These are phyloP conservation scores for Pelobates cultripes DNA, from an alignment of 2,797 vertebrate species.

Conservation along the genomic window DNA sequence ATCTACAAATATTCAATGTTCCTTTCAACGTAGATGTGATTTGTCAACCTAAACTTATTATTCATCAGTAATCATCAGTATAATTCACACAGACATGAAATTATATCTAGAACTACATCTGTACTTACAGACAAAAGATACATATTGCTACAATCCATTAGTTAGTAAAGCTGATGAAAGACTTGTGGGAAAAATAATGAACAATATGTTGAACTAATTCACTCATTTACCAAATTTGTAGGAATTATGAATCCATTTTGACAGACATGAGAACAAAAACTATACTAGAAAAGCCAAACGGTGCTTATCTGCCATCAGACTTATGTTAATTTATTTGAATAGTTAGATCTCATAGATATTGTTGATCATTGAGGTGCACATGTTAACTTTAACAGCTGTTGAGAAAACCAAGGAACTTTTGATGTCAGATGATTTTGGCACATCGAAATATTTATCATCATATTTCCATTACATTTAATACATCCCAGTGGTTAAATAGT, in stretches of 20 bases:
- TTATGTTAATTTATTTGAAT: slow-evolving; percentile 1
- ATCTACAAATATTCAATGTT: too few species aligned
- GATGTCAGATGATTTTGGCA: slow-evolving; percentile 21
- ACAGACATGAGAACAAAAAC: not conserved
- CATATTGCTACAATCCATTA: not conserved
- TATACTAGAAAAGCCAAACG: not conserved
- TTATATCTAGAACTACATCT: not conserved
- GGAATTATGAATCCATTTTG: not conserved
- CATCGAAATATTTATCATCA: slow-evolving; percentile 26
- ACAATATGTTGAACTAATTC: not conserved
- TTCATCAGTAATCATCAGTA: too few species aligned
- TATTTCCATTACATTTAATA: slow-evolving; percentile 30
- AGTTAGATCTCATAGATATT: not conserved
- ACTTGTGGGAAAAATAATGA: not conserved
- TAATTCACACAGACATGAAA: not conserved
- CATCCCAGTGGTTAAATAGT: slow-evolving; percentile 20
- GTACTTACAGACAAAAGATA: not conserved
- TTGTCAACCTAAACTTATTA: too few species aligned
- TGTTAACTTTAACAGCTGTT: slow-evolving; percentile 12
- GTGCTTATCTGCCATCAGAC: not conserved
- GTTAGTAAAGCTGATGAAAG: not conserved
- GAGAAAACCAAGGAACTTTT: slow-evolving; percentile 10
- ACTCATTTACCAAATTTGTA: not conserved
- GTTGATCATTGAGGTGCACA: not conserved
- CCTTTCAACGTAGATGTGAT: too few species aligned